A percentile compares a stretch with the other conserved stretches of the same genome.
Conservation (phyloP, 2,113 vertebrate species). For the Ptilorrhoa leucosticta region DNA sequence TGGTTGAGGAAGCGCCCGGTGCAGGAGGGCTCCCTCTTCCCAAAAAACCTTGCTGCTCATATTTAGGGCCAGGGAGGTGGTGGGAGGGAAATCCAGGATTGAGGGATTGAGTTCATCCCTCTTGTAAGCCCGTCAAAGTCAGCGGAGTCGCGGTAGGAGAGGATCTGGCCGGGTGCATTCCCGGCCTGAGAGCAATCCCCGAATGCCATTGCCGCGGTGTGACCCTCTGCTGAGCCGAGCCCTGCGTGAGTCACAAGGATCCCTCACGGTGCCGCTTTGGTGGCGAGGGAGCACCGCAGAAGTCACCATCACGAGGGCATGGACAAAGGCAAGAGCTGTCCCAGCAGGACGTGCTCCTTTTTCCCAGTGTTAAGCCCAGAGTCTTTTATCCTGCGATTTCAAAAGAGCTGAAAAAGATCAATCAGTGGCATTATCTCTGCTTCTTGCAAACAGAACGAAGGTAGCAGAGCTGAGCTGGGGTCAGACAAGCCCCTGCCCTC, state of each 20-base stretch:
- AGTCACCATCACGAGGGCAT: neutral
- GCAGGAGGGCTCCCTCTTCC: neutral
- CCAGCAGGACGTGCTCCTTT: neutral
- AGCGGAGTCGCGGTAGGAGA: accelerated
- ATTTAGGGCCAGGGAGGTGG: neutral
- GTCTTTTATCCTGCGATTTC: neutral
- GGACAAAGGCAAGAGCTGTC: neutral
- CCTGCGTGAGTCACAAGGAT: neutral
- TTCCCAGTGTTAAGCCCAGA: neutral
- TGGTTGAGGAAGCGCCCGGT: neutral
- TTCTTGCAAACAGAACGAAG: neutral
- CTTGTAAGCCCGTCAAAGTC: constrained; percentile 16
- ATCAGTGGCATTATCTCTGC: neutral
- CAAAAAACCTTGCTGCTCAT: accelerated
- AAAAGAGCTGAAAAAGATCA: neutral
- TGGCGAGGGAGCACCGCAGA: neutral
- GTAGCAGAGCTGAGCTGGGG: neutral
- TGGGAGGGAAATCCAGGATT: constrained; percentile 42
- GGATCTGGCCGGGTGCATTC: accelerated
- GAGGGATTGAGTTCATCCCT: constrained; percentile 51
- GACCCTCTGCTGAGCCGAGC: neutral
- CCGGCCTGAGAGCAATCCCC: neutral
- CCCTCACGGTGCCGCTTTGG: neutral
- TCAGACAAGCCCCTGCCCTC: neutral
- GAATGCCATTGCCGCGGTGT: neutral